phyloP scores from a whole-genome alignment of 2,113 vertebrate genomes.

The Elephas maximus region DNA sequence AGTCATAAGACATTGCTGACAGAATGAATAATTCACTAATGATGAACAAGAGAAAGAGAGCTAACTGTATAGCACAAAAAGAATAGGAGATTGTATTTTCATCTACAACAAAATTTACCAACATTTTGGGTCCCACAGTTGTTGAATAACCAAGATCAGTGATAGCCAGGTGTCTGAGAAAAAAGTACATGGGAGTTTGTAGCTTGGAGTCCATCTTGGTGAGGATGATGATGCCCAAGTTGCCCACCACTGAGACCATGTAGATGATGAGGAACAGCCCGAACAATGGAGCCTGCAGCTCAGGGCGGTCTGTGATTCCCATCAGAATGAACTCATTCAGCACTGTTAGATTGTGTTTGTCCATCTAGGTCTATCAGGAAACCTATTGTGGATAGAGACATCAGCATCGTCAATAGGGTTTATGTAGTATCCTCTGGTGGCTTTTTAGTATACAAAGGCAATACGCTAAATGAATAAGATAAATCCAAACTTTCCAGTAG shows the following conservation, averaged over 20 bases:
- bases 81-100: neutral
- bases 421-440: neutral
- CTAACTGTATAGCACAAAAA: neutral
- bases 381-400: neutral
- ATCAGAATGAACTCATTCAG: neutral
- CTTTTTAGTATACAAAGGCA: neutral
- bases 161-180: neutral
- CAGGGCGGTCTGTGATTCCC: neutral
- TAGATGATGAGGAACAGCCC: neutral
- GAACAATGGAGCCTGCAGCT: neutral
- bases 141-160: neutral
- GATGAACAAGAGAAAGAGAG: neutral
- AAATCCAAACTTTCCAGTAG: neutral
- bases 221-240: neutral
- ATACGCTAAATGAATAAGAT: neutral
- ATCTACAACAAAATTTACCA: neutral
- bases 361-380: neutral
- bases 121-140: neutral
- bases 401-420: neutral
- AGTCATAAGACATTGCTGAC: neutral
- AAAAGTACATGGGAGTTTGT: conserved; percentile 1
- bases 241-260: neutral
- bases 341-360: neutral
- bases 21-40: neutral
- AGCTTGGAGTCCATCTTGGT: neutral